These are phyloP conservation scores for Mystacides longicornis DNA, from an alignment of 2,888 invertebrate genomes.

Conservation along the genomic window DNA sequence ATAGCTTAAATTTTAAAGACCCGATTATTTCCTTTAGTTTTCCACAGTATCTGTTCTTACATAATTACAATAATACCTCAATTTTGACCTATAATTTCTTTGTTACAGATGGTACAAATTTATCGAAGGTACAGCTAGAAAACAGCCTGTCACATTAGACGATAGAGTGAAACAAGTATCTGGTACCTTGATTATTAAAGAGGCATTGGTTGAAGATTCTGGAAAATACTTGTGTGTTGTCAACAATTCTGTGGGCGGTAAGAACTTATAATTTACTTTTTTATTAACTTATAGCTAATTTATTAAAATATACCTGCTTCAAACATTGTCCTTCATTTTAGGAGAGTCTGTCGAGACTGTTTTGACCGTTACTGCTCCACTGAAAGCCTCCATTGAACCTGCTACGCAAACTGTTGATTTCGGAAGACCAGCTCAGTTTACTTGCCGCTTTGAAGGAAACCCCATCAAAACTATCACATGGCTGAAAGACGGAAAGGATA, in stretches of 20 bases:
- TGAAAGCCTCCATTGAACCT: slow-evolving; percentile 83
- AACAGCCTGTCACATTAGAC: slow-evolving; percentile 82
- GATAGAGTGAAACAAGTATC: slow-evolving; percentile 89
- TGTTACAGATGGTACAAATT: slow-evolving; percentile 92
- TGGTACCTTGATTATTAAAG: slow-evolving; percentile 86
- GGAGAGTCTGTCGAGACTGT: slow-evolving; percentile 90
- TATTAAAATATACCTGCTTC: background rate
- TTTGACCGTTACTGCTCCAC: slow-evolving; percentile 83
- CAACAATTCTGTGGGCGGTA: slow-evolving; percentile 90
- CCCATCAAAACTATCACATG: slow-evolving; percentile 87
- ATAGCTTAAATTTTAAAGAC: too few relatives aligned
- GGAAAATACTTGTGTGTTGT: slow-evolving; percentile 93
- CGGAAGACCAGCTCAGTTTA: slow-evolving; percentile 85
- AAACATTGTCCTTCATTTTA: slow-evolving; percentile 44
- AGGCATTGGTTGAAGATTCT: slow-evolving; percentile 86
- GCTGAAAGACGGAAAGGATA: slow-evolving; percentile 85
- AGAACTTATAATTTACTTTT: background rate
- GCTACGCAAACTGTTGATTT: slow-evolving; percentile 89
- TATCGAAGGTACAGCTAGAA: slow-evolving; percentile 76
- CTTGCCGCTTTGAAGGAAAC: slow-evolving; percentile 84
- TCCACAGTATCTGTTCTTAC: background rate
- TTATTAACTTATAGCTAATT: background rate
- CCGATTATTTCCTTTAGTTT: background rate
- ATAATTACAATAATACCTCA: background rate
- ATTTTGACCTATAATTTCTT: slow-evolving; percentile 29